phyloP scores from a whole-genome alignment of 2,888 invertebrate genomes.

The Pocota personata region DNA sequence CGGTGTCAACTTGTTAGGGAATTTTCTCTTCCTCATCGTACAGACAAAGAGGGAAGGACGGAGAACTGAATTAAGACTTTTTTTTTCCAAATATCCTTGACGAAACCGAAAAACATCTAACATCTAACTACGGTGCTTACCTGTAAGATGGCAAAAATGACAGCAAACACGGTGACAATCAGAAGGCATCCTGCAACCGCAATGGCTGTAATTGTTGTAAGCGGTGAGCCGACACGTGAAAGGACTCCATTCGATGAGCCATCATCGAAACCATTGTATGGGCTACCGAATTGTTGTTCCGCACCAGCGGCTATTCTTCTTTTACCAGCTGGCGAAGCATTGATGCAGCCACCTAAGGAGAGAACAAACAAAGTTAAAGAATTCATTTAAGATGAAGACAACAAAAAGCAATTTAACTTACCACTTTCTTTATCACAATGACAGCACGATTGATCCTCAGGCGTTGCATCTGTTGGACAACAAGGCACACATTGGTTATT shows the following conservation, averaged over 20 bases:
- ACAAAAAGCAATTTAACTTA: constrained; percentile 77
- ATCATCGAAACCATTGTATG: constrained; percentile 75
- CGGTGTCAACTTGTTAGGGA: constrained; percentile 46
- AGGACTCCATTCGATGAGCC: constrained; percentile 77
- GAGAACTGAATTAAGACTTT: too few species aligned
- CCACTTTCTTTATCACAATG: constrained; percentile 88
- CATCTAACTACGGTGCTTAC: constrained; percentile 83
- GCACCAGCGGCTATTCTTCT: constrained; percentile 87
- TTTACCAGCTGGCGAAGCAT: constrained; percentile 89
- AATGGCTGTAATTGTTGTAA: constrained; percentile 87
- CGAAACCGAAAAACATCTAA: not conserved
- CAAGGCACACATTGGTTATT: constrained; percentile 91
- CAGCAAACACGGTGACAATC: constrained; percentile 88
- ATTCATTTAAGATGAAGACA: not conserved
- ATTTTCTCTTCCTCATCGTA: constrained; percentile 25
- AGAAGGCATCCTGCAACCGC: constrained; percentile 88
- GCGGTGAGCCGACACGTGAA: constrained; percentile 82
- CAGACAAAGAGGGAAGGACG: not conserved
- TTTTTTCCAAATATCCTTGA: not conserved
- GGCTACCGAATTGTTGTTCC: constrained; percentile 80
- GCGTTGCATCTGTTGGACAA: constrained; percentile 84
- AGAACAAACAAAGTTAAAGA: constrained; percentile 1
- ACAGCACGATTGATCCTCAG: constrained; percentile 86
- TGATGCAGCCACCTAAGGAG: constrained; percentile 87
- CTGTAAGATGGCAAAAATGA: constrained; percentile 89